Evolutionary conservation across 2,113 vertebrate species (phyloP).

Genomic region (Tragelaphus imberbis): DNA sequence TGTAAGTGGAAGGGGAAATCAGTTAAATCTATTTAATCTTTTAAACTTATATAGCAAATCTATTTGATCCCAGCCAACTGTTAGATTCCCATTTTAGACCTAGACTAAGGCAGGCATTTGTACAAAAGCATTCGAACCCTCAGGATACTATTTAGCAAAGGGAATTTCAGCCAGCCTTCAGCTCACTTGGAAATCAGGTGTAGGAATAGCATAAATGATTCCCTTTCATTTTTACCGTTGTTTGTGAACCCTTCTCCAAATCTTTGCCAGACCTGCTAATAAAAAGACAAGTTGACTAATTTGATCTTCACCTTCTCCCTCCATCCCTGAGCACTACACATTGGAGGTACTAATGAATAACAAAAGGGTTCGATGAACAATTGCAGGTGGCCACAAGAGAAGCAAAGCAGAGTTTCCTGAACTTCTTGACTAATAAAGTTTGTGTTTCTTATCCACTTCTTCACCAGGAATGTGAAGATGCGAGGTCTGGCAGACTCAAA

Average conservation of each 20-base stretch:
- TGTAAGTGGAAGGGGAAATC: background rate
- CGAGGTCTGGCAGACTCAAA: background rate
- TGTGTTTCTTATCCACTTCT: background rate
- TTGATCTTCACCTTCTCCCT: background rate
- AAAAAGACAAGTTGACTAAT: conserved; percentile 23
- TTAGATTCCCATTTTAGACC: background rate
- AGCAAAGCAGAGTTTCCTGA: background rate
- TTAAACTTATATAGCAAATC: background rate
- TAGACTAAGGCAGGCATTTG: background rate
- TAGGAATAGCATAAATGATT: background rate
- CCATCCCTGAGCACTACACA: background rate
- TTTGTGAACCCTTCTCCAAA: background rate
- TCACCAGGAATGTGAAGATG: background rate
- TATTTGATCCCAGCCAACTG: background rate
- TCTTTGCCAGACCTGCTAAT: background rate
- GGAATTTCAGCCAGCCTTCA: background rate
- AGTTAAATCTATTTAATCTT: background rate
- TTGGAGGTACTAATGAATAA: background rate
- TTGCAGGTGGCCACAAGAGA: background rate
- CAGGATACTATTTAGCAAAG: conserved; percentile 22
- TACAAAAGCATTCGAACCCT: background rate
- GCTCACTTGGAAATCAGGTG: background rate
- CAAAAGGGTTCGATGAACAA: background rate
- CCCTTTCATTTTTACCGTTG: conserved; percentile 1
- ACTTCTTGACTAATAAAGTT: background rate